Evolutionary conservation across 2,888 invertebrate species (phyloP).

Genomic region (Adineta ricciae): DNA sequence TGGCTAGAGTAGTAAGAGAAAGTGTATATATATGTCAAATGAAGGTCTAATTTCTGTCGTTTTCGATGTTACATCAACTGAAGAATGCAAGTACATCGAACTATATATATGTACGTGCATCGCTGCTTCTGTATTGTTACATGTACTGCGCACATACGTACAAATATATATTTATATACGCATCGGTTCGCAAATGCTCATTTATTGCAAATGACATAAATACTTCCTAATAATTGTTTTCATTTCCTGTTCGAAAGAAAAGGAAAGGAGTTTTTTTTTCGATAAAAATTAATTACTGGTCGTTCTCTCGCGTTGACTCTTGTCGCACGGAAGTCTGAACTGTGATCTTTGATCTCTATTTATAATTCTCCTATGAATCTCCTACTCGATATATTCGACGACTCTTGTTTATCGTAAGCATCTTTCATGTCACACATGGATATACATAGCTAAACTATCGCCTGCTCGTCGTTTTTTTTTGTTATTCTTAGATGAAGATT

Average conservation of each 20-base stretch:
- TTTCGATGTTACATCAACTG: not conserved
- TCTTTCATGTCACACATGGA: not conserved
- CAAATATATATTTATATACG: not conserved
- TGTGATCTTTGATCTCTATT: not conserved
- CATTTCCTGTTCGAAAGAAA: not conserved
- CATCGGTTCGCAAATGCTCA: not conserved
- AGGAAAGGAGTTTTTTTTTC: not conserved
- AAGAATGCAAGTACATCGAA: not conserved
- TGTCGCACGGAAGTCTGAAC: not conserved
- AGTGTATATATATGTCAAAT: constrained; percentile 1
- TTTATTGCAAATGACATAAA: not conserved
- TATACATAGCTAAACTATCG: not conserved
- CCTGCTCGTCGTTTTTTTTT: not conserved
- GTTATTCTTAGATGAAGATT: not conserved
- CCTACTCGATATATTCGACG: not conserved
- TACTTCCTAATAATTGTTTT: not conserved
- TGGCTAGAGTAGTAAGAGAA: not conserved
- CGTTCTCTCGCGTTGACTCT: not conserved
- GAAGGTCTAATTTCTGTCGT: constrained; percentile 9
- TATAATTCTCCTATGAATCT: not conserved
- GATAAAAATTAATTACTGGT: not conserved
- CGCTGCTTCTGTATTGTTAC: not conserved
- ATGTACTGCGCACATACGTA: not conserved
- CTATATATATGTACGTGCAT: not conserved
- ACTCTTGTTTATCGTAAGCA: not conserved